Base-by-base conservation (phyloP, 2,888 invertebrate genomes). In the Stratiomys singularior region DNA sequence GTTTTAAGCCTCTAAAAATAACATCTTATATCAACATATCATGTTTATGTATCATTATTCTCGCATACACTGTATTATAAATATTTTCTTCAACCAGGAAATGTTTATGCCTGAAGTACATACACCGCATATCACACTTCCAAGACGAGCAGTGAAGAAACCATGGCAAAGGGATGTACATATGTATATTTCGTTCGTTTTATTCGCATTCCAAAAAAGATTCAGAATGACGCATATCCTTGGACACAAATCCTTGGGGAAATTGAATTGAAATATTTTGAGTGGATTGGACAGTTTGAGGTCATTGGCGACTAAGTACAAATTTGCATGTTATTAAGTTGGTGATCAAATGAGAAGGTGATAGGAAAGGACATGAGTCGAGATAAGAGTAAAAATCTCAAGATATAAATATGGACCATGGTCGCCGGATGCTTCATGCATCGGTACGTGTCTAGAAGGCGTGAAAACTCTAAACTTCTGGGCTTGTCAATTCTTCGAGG, bases 281-380 rank as follows among this genome's bases (percentile, higher is more conserved):
- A 81, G 81, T 81, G 80, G 80, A 81, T 81, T 81, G 80, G 80
- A 81, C 81, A 81, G 80, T 80, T 81, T 81, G 81, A 78, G 81
- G 81, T 81, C 81, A 80, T 79, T 78, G 79, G 78, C 67, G 69
- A 78, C 79, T 80, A 80, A 81, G 79, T 79, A 80, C 79, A 78
- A 80, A 81, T 81, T 81, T 81, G 81, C 81, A 81, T 81, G 79
- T 80, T 80, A 79, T 81, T 18, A 74, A 56, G 37, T 58, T 74
- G 28, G 58, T 11, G 13, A 7, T 30, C 18, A 37, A 67, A 67
- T 67, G 67, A 67, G 21, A 25, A 25, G 13, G 23, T 60, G 60
- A 60, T 15, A 52, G 15, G 52, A 37, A 15, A 52, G 60, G 52
- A 52, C 52, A 52, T 52, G 52, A 52, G 18, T 52, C 52, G 52